Conservation (phyloP, 1,140 invertebrate genomes). For the Musca vetustissima region DNA sequence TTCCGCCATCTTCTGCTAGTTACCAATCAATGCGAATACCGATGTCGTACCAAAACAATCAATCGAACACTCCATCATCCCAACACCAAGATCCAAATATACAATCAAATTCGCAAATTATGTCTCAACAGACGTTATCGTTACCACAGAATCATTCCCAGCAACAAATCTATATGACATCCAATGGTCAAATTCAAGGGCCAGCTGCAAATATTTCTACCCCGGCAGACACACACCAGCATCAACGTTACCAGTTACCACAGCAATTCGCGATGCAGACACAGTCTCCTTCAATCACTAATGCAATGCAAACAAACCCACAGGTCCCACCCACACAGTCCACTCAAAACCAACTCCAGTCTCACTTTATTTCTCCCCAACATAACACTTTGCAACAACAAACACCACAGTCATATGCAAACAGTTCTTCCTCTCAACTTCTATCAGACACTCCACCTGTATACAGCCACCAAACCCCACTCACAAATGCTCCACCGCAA, state of each 20-base stretch:
- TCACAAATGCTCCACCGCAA: conserved; percentile 30
- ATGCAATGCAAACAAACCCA: background rate
- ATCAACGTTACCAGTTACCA: conserved; percentile 2
- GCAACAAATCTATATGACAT: conserved; percentile 26
- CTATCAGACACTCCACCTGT: conserved; percentile 26
- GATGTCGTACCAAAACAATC: conserved; percentile 26
- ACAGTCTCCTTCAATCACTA: background rate
- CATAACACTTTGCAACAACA: background rate
- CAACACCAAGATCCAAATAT: background rate
- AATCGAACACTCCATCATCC: background rate
- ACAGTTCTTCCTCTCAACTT: conserved; percentile 36
- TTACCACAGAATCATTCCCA: conserved; percentile 33
- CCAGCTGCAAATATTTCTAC: background rate
- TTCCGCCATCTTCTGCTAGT: conserved; percentile 1
- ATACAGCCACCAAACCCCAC: conserved; percentile 30
- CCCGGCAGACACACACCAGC: background rate
- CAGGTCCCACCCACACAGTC: background rate
- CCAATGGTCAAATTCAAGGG: background rate
- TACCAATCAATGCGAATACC: background rate
- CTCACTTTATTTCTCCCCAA: background rate
- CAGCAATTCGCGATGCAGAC: background rate
- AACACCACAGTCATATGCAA: conserved; percentile 25
- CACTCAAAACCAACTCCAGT: background rate
- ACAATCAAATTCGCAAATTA: background rate
- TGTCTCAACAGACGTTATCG: conserved; percentile 29